These are phyloP conservation scores for Oikopleura dioica DNA, from an alignment of 23 tunicate genomes.

Conservation along the genomic window DNA sequence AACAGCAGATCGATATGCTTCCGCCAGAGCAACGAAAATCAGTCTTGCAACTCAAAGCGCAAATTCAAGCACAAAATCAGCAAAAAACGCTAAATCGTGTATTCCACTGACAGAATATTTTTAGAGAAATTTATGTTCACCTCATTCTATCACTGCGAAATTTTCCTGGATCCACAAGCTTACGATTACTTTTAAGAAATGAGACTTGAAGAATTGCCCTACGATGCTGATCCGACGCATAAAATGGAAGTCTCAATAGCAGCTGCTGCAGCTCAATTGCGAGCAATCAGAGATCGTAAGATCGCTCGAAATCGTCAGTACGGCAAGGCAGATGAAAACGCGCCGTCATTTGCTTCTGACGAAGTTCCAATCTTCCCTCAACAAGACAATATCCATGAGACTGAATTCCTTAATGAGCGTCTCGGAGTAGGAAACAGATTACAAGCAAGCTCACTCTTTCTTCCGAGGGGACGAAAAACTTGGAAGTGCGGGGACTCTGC, in stretches of 20 bases:
- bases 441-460: not conserved
- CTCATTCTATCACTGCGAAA: too few relatives aligned
- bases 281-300: not conserved
- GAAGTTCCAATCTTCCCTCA: not conserved
- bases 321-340: not conserved
- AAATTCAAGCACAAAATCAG: too few relatives aligned
- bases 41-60: slow-evolving; percentile 55
- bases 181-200: too few relatives aligned
- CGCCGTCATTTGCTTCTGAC: not conserved
- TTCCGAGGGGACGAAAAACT: not conserved
- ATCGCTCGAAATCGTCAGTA: not conserved
- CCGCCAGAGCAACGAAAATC: slow-evolving; percentile 84
- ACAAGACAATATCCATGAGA: too few relatives aligned
- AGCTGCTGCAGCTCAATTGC: not conserved
- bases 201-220: too few relatives aligned
- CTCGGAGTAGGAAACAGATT: not conserved
- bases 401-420: too few relatives aligned
- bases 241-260: not conserved
- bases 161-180: too few relatives aligned
- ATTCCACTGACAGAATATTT: too few relatives aligned
- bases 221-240: too few relatives aligned
- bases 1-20: slow-evolving; percentile 72
- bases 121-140: too few relatives aligned
- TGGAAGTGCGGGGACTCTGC: not conserved
- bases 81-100: too few relatives aligned